A percentile compares a stretch with the other conserved stretches of the same genome.
These are phyloP conservation scores for Plutella xylostella DNA, from an alignment of 2,888 invertebrate genomes.

Conservation along the genomic window DNA sequence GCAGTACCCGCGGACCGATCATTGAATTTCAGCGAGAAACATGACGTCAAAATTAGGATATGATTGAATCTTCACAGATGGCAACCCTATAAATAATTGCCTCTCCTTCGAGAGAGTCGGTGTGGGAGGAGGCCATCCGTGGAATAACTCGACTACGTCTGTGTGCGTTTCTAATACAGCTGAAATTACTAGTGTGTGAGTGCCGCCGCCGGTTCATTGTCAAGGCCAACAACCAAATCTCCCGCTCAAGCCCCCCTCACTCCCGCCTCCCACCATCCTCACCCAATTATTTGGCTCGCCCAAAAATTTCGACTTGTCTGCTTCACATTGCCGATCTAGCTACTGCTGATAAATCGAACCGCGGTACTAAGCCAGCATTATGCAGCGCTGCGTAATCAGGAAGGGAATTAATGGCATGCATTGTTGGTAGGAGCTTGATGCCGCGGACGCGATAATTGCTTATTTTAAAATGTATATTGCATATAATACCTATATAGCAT, in stretches of 20 bases:
- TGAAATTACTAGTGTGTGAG: constrained; percentile 40
- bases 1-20: no score
- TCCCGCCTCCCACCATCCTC: constrained; percentile 36
- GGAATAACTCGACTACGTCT: constrained; percentile 49
- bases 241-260: constrained; percentile 48
- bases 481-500: constrained; percentile 12
- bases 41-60: no score
- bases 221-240: constrained; percentile 69
- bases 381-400: constrained; percentile 19
- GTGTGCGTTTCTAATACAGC: constrained; percentile 44
- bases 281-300: constrained; percentile 43
- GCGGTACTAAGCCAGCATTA: constrained; percentile 34
- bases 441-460: constrained; percentile 43
- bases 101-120: constrained; percentile 20
- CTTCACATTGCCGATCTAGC: constrained; percentile 32
- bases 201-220: constrained; percentile 61
- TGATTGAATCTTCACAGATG: neutral
- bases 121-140: constrained; percentile 55
- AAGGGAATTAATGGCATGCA: constrained; percentile 7
- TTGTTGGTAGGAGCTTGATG: constrained; percentile 25
- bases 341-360: constrained; percentile 23
- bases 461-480: constrained; percentile 48
- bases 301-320: constrained; percentile 30
- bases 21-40: no score
- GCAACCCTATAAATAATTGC: constrained; percentile 44